Conservation (phyloP, 2,888 invertebrate species). For the Trissoscelio sp. region DNA sequence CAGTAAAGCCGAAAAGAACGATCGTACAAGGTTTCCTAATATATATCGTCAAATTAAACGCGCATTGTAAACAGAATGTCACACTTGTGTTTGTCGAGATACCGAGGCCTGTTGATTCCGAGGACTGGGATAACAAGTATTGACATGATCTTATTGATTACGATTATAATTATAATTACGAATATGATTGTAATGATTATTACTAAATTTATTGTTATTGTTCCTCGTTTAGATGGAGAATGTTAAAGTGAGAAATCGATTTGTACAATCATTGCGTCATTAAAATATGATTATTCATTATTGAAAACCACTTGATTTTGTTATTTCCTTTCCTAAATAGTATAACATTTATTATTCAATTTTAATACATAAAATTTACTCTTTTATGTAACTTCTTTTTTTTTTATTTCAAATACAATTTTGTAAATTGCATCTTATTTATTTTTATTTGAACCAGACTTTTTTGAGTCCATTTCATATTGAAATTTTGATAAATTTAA, state of each 20-base stretch:
- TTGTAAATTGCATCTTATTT: too few species aligned
- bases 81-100: conserved; percentile 62
- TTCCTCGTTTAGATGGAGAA: conserved; percentile 81
- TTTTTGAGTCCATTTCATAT: background rate
- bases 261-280: conserved; percentile 84
- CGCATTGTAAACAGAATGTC: conserved; percentile 56
- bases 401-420: too few species aligned
- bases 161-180: conserved; percentile 70
- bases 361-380: too few species aligned
- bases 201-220: conserved; percentile 81
- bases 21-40: conserved; percentile 64
- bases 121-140: conserved; percentile 60
- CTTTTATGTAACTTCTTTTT: too few species aligned
- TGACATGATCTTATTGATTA: conserved; percentile 66
- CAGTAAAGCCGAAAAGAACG: conserved; percentile 42
- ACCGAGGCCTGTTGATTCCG: conserved; percentile 63
- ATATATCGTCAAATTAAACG: conserved; percentile 63
- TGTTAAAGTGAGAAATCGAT: conserved; percentile 82
- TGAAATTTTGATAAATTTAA: background rate
- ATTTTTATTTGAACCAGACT: too few species aligned
- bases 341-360: too few species aligned
- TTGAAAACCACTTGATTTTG: conserved; percentile 67
- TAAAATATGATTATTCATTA: conserved; percentile 83
- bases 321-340: conserved; percentile 25
- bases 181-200: conserved; percentile 80